Evolutionary conservation across 2,888 invertebrate species (phyloP).

Genomic region (Eupithecia dodoneata): DNA sequence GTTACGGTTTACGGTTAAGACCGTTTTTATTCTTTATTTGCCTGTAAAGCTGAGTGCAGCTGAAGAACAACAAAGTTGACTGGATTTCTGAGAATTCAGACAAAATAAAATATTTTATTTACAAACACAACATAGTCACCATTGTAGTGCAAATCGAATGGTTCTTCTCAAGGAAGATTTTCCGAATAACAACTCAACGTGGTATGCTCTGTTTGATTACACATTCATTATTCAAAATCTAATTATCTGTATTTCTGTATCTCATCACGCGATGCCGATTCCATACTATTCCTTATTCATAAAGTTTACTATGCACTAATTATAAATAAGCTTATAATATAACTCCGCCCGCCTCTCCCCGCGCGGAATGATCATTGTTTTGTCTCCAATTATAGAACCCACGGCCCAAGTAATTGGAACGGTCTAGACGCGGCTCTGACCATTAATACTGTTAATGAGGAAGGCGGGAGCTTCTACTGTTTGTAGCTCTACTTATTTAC

Average conservation of each 20-base stretch:
- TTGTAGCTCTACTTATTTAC: neutral
- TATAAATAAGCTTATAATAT: neutral
- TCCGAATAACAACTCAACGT: neutral
- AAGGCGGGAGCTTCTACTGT: neutral
- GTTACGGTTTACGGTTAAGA: neutral
- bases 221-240: neutral
- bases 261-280: neutral
- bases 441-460: conserved; percentile 33
- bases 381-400: conserved; percentile 41
- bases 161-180: neutral
- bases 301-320: neutral
- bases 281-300: neutral
- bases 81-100: neutral
- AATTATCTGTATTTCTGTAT: neutral
- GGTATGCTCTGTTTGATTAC: neutral
- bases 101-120: neutral
- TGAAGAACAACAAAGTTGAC: neutral
- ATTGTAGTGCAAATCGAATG: neutral
- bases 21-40: neutral
- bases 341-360: neutral
- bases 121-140: conserved; percentile 4
- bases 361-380: conserved; percentile 34
- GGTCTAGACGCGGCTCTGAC: conserved; percentile 32
- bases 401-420: conserved; percentile 38
- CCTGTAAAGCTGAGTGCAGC: neutral